Base-by-base conservation (phyloP, 92 coral and sea anemone genomes). In the Umimayanthus kanabou region DNA sequence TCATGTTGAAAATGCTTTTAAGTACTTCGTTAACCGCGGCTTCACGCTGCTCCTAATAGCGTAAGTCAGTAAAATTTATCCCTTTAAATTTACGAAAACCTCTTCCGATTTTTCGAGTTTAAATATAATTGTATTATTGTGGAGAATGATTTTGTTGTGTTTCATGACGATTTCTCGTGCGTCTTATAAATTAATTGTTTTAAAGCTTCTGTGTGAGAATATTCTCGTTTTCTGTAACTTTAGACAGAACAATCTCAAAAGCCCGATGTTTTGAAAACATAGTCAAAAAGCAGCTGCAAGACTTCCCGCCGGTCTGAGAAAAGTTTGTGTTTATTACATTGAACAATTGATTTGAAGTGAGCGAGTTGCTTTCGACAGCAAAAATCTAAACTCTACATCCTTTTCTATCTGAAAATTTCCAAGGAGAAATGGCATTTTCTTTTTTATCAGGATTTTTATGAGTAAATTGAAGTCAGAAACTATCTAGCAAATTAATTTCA, bases 401-500 rank as follows among this genome's bases (percentile, higher is more conserved):
- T 70, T 9, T 39, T 5, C 11, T 22, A 10, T 8, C 77, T 13
- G 39, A 18, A 39, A 70, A 22, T 5, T 15, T 53, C 39, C 25
- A 26, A n/a, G 69, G 26, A 40, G 40, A 66, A 71, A 9, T 71
- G 29, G 47, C 40, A 29, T 30, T 57, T 49, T 61, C 23, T 20
- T 29, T 53, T 11, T 25, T 57, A 29, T 39, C 25, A 9, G 30
- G 45, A 69, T 70, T 43, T 58, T 18, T 70, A 42, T 67, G 29
- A 70, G 65, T 25, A 83, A 71, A 33, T 71, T 29, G 78, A 43
- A 47, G 45, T 45, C 25, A 83, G 58, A 83, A 83, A 43, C 66
- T 72, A 70, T 71, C 29, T 83, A 20, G 43, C 58, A 83, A 69
- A 83, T 83, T 83, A 83, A 70, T 83, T 83, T 83, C 42, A 73